Percentiles rank a stretch among this genome's conserved stretches.
Evolutionary conservation across 2,113 vertebrate species (phyloP).

Genomic region (Aleadryas rufinucha): DNA sequence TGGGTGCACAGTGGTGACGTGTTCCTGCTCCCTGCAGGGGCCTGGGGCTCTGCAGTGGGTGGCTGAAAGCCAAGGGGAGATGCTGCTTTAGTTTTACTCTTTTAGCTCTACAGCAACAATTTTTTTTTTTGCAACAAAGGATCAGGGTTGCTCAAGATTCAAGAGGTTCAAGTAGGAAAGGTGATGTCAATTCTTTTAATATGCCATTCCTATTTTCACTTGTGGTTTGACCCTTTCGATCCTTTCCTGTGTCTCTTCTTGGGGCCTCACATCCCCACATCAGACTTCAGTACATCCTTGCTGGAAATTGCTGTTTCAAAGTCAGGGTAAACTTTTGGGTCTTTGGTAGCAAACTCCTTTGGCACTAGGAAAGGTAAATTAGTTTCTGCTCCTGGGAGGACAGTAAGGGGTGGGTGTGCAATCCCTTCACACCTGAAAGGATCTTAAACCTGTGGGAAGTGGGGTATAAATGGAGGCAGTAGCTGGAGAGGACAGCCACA

Average conservation of each 20-base stretch:
- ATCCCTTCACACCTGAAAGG: neutral
- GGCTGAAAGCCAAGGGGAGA: neutral
- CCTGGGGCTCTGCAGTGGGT: neutral
- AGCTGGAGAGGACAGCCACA: neutral
- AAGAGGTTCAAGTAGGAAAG: neutral
- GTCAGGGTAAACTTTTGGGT: neutral
- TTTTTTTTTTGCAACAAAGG: neutral
- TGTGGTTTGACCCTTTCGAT: neutral
- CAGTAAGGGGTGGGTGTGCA: neutral
- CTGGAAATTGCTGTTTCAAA: neutral
- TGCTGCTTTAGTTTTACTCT: neutral
- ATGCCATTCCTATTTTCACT: neutral
- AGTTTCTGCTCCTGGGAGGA: neutral
- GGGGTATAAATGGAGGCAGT: neutral
- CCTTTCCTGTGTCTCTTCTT: neutral
- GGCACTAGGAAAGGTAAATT: neutral
- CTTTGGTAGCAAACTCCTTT: neutral
- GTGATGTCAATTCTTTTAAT: neutral
- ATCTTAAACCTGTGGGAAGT: neutral
- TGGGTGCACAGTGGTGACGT: neutral
- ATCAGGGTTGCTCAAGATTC: neutral
- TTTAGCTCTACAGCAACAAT: neutral
- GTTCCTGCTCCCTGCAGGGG: neutral
- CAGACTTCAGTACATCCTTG: neutral
- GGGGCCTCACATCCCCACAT: neutral